Evolutionary conservation across 2,888 invertebrate species (phyloP), one percentile per base, ranked within the genome.

Genomic region (Stenotaenia linearis): DNA sequence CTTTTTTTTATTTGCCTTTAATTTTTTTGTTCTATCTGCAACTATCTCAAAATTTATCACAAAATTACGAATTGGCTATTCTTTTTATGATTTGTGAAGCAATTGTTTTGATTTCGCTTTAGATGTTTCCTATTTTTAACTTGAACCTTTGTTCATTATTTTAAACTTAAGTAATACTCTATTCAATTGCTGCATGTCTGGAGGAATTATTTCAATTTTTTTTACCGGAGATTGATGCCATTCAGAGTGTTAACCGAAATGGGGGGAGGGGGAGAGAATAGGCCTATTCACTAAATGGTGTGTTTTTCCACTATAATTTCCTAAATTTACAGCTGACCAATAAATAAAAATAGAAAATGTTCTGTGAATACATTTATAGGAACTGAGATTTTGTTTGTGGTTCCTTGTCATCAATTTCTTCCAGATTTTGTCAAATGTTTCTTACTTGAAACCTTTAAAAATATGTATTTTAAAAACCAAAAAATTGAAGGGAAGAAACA

Each of bases 171-270:
- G 25, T 69, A 69, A 69, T 69, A 69, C 69, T 69, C 69, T 69
- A 69, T 69, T 69, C 69, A 69, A 69, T 75, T n/a, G 76, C 76
- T 75, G 76, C 76, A 75, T 75, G 76, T 75, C 76, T 75, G 76
- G 76, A 75, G 76, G 76, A 75, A 37, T 37, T 75, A 32, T 75
- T 75, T 75, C 37, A 37, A 25, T 69, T n/a, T 69, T 50, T 69
- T 69, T 25, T 15, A 69, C 69, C 69, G 69, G 69, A 28, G 69
- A 69, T 69, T 69, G 69, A 28, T 69, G 69, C 69, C 69, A 69
- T 69, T 69, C 69, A 69, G 69, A 28, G 69, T 12, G 69, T 25
- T 25, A n/a, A n/a, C n/a, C n/a, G n/a, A n/a, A n/a, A 28, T 28
- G 69, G 25, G 61, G 45, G 50, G 18, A 18, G 18, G 4, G 15